A percentile compares a stretch with the other conserved stretches of the same genome.
phyloP scores from a whole-genome alignment of 2,113 vertebrate species.

The Elaphurus davidianus region DNA sequence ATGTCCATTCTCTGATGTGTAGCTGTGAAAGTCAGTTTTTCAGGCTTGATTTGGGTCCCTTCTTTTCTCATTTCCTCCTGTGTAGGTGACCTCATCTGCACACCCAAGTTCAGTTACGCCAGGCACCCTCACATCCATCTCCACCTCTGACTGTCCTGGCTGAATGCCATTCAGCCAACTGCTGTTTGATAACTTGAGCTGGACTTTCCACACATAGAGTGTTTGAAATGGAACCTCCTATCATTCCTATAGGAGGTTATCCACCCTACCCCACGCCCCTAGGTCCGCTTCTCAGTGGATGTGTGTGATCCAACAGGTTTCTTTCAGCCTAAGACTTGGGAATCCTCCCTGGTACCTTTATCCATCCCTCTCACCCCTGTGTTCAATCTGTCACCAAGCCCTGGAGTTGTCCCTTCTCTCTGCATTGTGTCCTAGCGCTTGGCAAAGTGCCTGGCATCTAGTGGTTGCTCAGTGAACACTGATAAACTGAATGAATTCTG shows the following conservation, averaged over 20 bases:
- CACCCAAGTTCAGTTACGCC: too few relatives aligned
- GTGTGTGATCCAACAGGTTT: neutral
- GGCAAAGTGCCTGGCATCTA: neutral
- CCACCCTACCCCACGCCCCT: rapidly evolving
- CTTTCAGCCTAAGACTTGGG: neutral
- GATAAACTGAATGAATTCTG: rapidly evolving
- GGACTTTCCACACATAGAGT: neutral
- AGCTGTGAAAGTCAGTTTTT: neutral
- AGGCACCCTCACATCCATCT: neutral
- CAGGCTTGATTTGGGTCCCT: neutral
- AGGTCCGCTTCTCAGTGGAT: too few relatives aligned
- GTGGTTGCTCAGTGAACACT: neutral
- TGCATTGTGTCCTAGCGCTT: too few relatives aligned
- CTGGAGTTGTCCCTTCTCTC: neutral
- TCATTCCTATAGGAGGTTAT: neutral
- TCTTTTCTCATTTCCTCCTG: neutral
- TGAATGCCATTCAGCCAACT: rapidly evolving
- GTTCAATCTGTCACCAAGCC: neutral
- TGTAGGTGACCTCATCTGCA: neutral
- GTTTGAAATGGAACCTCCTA: neutral
- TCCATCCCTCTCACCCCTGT: rapidly evolving
- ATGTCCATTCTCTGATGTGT: rapidly evolving
- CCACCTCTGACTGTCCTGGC: neutral
- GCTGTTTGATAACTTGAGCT: rapidly evolving
- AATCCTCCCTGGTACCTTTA: neutral